These are phyloP conservation scores for Leptinotarsa haldemani DNA, from an alignment of 2,888 invertebrate genomes.

Conservation along the genomic window DNA sequence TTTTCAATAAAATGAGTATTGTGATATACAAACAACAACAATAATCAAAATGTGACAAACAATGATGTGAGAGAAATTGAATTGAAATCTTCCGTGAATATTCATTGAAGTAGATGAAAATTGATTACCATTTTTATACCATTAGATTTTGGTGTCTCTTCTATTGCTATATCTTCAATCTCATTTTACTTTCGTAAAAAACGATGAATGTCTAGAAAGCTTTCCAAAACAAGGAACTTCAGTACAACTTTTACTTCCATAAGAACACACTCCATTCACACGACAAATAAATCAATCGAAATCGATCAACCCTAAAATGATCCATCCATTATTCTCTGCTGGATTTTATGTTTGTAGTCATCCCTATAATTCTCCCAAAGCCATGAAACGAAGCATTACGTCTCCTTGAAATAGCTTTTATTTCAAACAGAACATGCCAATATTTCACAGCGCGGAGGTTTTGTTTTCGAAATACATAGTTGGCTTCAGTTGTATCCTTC, in stretches of 20 bases:
- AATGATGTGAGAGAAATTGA: too few species aligned
- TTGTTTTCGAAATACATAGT: constrained; percentile 40
- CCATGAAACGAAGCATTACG: constrained; percentile 36
- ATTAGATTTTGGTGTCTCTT: too few species aligned
- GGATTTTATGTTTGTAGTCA: neutral
- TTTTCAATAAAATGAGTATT: too few species aligned
- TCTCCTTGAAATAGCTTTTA: constrained; percentile 39
- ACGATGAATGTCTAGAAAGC: too few species aligned
- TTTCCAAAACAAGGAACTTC: neutral
- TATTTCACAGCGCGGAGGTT: constrained; percentile 40
- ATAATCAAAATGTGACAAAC: too few species aligned
- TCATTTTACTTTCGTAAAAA: too few species aligned
- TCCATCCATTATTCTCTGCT: neutral
- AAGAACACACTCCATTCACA: neutral
- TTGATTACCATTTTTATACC: too few species aligned
- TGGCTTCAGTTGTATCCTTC: constrained; percentile 35
- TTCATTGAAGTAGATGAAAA: too few species aligned
- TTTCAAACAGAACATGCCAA: constrained; percentile 37
- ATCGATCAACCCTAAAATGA: constrained; percentile 8
- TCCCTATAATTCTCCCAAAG: constrained; percentile 29
- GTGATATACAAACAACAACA: too few species aligned
- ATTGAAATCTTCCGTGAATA: too few species aligned
- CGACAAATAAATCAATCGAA: neutral
- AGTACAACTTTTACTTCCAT: neutral
- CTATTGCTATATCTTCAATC: too few species aligned